Conservation (phyloP, 2,113 vertebrate genomes). For the cattle (Bos taurus) region ARS-UCD2.0 NC_037346.1:60550001-60550500, state of each 20-base stretch:
- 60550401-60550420: neutral
- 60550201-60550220: conserved; percentile 48
- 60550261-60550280: conserved; percentile 55
- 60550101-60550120: conserved; percentile 54
- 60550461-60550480: neutral
- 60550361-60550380: neutral
- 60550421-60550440: neutral
- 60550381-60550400: neutral
- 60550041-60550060: conserved; percentile 12
- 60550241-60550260: conserved; percentile 62
- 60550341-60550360: conserved; percentile 35
- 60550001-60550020: neutral
- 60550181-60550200: conserved; percentile 55
- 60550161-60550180: conserved; percentile 20
- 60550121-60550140: conserved; percentile 49
- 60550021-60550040: conserved; percentile 16
- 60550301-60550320: conserved; percentile 50
- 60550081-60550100: conserved; percentile 71
- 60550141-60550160: neutral
- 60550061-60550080: neutral
- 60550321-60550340: conserved; percentile 36
- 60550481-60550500: neutral
- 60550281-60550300: conserved; percentile 67
- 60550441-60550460: neutral
- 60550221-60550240: conserved; percentile 54